Conservation (phyloP, 1,140 invertebrate genomes). For the Diprion similis region DNA sequence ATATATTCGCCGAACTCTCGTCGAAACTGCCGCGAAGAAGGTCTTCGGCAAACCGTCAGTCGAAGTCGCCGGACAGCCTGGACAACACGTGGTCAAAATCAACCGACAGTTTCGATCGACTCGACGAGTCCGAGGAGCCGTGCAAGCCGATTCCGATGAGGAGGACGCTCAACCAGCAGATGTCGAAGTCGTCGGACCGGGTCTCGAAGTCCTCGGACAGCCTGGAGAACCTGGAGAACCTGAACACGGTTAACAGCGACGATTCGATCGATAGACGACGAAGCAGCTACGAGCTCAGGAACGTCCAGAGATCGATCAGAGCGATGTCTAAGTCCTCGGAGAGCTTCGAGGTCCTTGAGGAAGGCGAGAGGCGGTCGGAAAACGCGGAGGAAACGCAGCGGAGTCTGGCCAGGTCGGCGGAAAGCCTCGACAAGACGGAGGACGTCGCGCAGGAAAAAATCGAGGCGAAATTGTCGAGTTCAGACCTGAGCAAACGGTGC, state of each 20-base stretch:
- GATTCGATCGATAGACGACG: constrained; percentile 50
- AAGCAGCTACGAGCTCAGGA: constrained; percentile 46
- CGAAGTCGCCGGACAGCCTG: constrained; percentile 53
- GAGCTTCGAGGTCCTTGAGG: constrained; percentile 47
- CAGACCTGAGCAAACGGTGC: constrained; percentile 22
- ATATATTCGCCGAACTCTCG: constrained; percentile 45
- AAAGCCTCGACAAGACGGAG: constrained; percentile 48
- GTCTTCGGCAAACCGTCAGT: constrained; percentile 42
- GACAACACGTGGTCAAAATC: constrained; percentile 49
- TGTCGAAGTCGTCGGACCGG: constrained; percentile 44
- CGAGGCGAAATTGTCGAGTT: constrained; percentile 19
- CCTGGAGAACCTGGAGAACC: constrained; percentile 42
- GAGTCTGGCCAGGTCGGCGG: constrained; percentile 42
- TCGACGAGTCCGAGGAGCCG: constrained; percentile 37
- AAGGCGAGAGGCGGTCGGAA: not conserved
- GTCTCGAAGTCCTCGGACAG: constrained; percentile 55
- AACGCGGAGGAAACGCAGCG: constrained; percentile 31
- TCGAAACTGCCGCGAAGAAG: constrained; percentile 39
- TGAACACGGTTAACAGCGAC: constrained; percentile 35
- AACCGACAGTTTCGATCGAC: constrained; percentile 47
- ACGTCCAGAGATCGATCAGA: constrained; percentile 20
- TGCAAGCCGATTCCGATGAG: constrained; percentile 33
- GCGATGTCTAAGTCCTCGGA: constrained; percentile 57
- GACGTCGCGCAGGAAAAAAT: constrained; percentile 22
- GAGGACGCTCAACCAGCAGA: constrained; percentile 33